phyloP scores from a whole-genome alignment of 2,888 invertebrate species.

The Heteromurus nitidus region DNA sequence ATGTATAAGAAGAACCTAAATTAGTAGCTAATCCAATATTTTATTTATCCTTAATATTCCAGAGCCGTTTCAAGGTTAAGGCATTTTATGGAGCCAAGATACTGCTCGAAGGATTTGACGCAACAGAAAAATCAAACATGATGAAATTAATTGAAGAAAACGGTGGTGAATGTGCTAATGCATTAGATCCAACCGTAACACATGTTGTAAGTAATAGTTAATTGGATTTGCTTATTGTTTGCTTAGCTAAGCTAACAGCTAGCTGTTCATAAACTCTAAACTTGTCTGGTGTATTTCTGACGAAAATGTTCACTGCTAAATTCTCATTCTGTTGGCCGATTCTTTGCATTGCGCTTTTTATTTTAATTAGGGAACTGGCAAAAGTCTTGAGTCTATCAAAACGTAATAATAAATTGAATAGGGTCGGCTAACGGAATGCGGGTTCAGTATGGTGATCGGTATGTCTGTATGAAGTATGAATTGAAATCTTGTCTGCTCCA shows the following conservation, averaged over 20 bases:
- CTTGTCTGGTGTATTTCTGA: no score
- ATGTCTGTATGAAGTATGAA: no score
- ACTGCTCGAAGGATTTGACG: slow-evolving; percentile 70
- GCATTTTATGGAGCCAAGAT: slow-evolving; percentile 72
- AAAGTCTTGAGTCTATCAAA: no score
- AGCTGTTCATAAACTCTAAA: neutral
- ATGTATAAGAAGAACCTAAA: no score
- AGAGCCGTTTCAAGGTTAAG: slow-evolving; percentile 68
- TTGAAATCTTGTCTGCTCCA: no score
- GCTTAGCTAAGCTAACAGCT: slow-evolving; percentile 6
- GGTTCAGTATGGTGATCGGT: no score
- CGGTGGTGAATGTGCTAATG: slow-evolving; percentile 83
- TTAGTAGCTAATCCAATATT: neutral
- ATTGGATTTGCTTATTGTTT: neutral
- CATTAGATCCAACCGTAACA: slow-evolving; percentile 88
- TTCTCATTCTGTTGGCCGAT: no score
- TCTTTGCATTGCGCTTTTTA: no score
- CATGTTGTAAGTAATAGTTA: slow-evolving; percentile 95
- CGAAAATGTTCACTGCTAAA: no score
- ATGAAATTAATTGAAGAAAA: slow-evolving; percentile 69
- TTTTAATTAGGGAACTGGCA: no score
- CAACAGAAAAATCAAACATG: slow-evolving; percentile 67
- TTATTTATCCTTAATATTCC: slow-evolving; percentile 20
- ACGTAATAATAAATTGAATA: no score
- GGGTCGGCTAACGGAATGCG: no score